Evolutionary conservation across 2,888 invertebrate species (phyloP).

Genomic region (Cephus spinipes): DNA sequence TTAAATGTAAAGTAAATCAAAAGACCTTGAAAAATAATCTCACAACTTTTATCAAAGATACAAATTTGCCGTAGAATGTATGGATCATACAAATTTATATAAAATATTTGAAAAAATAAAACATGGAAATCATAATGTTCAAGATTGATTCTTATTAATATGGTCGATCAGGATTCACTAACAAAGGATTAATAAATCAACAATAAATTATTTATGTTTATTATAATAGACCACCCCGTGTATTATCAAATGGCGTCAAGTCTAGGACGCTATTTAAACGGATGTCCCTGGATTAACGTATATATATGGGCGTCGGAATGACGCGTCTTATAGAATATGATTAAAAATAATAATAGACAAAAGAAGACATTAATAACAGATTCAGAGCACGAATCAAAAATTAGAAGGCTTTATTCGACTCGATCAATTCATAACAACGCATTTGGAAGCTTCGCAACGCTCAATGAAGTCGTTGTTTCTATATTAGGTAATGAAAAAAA

Average conservation of each 20-base stretch:
- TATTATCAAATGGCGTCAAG: background rate
- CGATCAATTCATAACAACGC: background rate
- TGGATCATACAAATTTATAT: background rate
- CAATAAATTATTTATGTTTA: background rate
- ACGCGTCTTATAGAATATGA: slow-evolving; percentile 17
- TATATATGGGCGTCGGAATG: background rate
- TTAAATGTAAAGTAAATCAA: background rate
- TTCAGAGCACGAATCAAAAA: slow-evolving; percentile 8
- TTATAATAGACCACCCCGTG: background rate
- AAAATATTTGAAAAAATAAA: background rate
- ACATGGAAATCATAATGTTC: background rate
- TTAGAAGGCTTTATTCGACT: background rate
- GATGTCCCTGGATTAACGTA: background rate
- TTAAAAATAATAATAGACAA: slow-evolving; percentile 23
- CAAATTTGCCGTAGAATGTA: background rate
- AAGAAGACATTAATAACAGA: slow-evolving; percentile 12
- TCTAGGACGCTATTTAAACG: background rate
- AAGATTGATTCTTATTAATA: background rate
- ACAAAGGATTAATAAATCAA: background rate
- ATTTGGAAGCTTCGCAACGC: background rate
- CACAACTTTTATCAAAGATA: background rate
- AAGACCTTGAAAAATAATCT: background rate
- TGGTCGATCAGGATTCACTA: too few relatives aligned
- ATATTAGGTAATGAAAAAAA: background rate
- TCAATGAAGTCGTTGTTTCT: background rate